Conservation (phyloP, 2,797 vertebrate genomes). For the Pantherophis alleghaniensis region DNA sequence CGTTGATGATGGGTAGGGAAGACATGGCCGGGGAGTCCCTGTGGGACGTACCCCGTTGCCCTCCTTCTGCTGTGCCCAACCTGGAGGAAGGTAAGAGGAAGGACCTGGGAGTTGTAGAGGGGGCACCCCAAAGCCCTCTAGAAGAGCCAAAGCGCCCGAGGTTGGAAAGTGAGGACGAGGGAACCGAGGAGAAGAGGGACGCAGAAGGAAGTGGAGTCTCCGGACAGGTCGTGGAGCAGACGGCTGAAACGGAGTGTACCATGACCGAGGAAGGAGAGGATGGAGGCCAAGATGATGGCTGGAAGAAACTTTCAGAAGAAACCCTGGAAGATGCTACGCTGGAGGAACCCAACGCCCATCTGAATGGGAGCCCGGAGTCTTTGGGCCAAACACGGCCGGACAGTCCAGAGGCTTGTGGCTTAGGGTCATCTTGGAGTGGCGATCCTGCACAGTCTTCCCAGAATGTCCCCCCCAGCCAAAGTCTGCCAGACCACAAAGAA, state of each 20-base stretch:
- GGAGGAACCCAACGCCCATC: neutral
- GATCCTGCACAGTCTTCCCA: too few relatives aligned
- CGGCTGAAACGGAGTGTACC: neutral
- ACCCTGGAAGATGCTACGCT: neutral
- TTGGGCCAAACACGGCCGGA: accelerated
- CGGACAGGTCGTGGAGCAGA: accelerated
- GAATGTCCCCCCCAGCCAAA: neutral
- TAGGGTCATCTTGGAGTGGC: accelerated
- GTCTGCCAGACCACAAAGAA: too few relatives aligned
- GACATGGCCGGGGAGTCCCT: neutral
- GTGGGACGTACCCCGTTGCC: slow-evolving; percentile 41
- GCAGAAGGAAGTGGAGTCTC: neutral
- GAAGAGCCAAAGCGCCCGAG: slow-evolving; percentile 18
- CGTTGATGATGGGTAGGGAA: neutral
- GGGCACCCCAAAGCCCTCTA: slow-evolving; percentile 36
- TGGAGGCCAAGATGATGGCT: too few relatives aligned
- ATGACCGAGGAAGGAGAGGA: neutral
- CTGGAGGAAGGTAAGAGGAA: neutral
- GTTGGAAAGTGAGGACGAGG: slow-evolving; percentile 34
- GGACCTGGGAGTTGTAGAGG: slow-evolving; percentile 12
- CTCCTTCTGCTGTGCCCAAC: neutral
- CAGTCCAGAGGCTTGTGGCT: neutral
- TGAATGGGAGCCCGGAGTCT: neutral
- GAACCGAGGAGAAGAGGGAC: slow-evolving; percentile 44
- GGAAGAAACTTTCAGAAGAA: neutral